These are phyloP conservation scores for Uloborus plumipes DNA, from an alignment of 2,888 invertebrate genomes.

Conservation along the genomic window DNA sequence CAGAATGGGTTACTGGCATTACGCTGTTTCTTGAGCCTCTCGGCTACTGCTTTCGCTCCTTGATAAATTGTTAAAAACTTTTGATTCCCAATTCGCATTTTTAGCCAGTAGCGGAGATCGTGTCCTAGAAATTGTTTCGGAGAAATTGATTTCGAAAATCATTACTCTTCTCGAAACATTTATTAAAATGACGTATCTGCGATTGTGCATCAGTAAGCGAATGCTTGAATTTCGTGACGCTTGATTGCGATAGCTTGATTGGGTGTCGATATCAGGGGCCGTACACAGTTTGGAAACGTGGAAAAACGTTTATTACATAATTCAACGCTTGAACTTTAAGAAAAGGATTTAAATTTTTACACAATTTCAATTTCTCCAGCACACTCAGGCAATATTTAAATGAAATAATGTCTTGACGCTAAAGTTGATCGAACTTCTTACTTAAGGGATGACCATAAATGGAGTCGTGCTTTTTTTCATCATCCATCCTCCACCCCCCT, in stretches of 20 bases:
- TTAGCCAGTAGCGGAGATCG: slow-evolving; percentile 36
- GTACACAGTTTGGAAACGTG: not conserved
- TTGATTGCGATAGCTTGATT: not conserved
- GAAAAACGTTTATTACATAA: too few species aligned
- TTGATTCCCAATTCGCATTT: slow-evolving; percentile 18
- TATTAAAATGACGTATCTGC: slow-evolving; percentile 34
- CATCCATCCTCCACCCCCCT: too few species aligned
- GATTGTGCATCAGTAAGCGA: not conserved
- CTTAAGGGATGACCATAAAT: too few species aligned
- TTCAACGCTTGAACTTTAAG: too few species aligned
- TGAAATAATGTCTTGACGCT: too few species aligned
- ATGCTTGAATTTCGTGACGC: slow-evolving; percentile 27
- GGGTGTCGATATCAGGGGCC: not conserved
- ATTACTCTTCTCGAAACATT: slow-evolving; percentile 34
- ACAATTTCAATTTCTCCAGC: too few species aligned
- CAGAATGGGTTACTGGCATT: slow-evolving; percentile 33
- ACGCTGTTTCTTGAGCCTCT: slow-evolving; percentile 8
- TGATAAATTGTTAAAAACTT: slow-evolving; percentile 16
- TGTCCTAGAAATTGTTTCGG: slow-evolving; percentile 26
- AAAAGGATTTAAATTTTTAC: too few species aligned
- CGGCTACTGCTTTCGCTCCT: slow-evolving; percentile 11
- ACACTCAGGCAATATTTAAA: too few species aligned
- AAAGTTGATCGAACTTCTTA: too few species aligned
- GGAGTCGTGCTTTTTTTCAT: too few species aligned
- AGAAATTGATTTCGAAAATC: slow-evolving; percentile 38